Evolutionary conservation across 1,140 invertebrate genomes (phyloP).

Genomic region (Pteromalus puparum): DNA sequence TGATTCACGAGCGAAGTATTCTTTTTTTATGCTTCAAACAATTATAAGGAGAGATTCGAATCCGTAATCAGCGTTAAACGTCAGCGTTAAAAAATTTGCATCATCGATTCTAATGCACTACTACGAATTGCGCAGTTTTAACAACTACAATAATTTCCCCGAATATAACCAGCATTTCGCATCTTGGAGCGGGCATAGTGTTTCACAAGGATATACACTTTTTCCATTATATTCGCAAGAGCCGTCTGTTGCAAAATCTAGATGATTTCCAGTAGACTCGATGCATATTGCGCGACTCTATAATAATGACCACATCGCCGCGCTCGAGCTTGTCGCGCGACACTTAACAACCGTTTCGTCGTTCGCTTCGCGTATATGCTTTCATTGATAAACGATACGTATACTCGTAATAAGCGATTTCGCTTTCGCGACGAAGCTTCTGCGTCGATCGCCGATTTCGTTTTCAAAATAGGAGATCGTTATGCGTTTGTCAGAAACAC

Average conservation of each 20-base stretch:
- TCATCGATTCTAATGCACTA: background rate
- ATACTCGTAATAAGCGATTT: background rate
- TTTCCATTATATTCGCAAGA: background rate
- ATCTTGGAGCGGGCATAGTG: too few relatives aligned
- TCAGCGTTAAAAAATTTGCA: background rate
- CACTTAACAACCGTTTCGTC: background rate
- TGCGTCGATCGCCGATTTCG: background rate
- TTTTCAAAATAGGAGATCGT: constrained; percentile 38
- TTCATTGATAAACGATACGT: constrained; percentile 21
- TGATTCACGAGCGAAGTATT: too few relatives aligned
- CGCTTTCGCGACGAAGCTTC: constrained; percentile 31
- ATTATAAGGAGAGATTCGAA: too few relatives aligned
- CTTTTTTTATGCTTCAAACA: too few relatives aligned
- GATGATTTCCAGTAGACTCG: background rate
- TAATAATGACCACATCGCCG: background rate
- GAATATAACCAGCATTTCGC: background rate
- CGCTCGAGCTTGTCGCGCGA: background rate
- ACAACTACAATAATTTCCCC: background rate
- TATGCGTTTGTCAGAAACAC: background rate
- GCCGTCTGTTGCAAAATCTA: background rate
- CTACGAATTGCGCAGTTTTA: background rate
- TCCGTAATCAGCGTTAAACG: too few relatives aligned
- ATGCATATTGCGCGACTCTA: background rate
- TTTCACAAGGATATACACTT: constrained; percentile 4
- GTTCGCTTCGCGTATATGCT: background rate